Percentiles rank a stretch among this genome's conserved stretches.
phyloP scores from a whole-genome alignment of 2,113 vertebrate species.

The Pterocles gutturalis region DNA sequence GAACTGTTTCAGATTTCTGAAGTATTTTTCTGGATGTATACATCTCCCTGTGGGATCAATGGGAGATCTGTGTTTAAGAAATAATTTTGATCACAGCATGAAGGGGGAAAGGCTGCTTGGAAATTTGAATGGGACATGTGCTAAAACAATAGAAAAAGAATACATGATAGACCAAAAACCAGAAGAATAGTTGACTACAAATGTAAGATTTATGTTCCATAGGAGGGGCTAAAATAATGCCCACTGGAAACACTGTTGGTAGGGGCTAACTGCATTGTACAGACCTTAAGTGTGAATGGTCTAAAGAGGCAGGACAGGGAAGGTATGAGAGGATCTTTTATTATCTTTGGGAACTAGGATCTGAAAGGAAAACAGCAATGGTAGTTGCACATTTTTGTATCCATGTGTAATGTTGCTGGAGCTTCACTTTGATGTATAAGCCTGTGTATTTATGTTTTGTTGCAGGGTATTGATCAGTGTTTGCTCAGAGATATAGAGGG shows the following conservation, averaged over 20 bases:
- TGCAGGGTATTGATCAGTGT: not conserved
- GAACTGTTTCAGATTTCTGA: not conserved
- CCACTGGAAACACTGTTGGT: not conserved
- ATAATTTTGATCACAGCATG: not conserved
- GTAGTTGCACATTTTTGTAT: not conserved
- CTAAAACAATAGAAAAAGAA: not conserved
- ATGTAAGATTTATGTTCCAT: not conserved
- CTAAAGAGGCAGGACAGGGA: not conserved
- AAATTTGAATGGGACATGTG: not conserved
- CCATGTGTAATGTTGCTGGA: not conserved
- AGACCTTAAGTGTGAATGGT: not conserved
- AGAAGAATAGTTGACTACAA: not conserved
- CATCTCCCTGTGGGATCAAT: not conserved
- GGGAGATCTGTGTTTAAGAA: not conserved
- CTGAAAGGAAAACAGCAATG: not conserved
- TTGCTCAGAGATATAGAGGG: not conserved
- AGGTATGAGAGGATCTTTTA: not conserved
- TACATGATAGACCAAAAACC: not conserved
- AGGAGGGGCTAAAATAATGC: not conserved
- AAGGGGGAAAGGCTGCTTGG: not conserved
- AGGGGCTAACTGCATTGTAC: rapidly evolving
- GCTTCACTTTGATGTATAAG: not conserved
- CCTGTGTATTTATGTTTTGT: not conserved
- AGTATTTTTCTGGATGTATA: not conserved
- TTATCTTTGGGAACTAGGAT: not conserved